Evolutionary conservation across 2,888 invertebrate genomes (phyloP).

Genomic region (Chrysomela aeneicollis): DNA sequence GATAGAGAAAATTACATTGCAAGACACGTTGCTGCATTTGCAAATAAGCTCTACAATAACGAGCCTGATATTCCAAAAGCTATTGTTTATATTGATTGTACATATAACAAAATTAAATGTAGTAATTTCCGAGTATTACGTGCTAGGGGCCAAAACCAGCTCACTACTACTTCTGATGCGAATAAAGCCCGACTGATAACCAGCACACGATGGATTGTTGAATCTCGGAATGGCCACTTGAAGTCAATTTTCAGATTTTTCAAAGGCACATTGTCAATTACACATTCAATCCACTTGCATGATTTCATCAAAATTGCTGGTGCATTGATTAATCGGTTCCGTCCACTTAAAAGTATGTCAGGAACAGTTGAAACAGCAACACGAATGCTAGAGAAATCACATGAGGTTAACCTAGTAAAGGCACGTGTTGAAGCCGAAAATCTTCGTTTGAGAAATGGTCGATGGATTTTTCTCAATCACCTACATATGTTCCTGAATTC

Average conservation of each 20-base stretch:
- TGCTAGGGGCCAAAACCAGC: slow-evolving; percentile 8
- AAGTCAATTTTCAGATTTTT: slow-evolving; percentile 5
- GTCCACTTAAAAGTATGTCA: slow-evolving; percentile 9
- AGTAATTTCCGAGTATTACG: slow-evolving; percentile 1
- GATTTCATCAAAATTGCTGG: slow-evolving; percentile 12
- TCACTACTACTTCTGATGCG: slow-evolving; percentile 15
- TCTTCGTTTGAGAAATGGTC: slow-evolving; percentile 8
- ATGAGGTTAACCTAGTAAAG: slow-evolving; percentile 9
- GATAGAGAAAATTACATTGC: background rate
- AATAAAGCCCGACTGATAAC: slow-evolving; percentile 9
- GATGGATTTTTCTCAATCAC: background rate
- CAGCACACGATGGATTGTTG: slow-evolving; percentile 6
- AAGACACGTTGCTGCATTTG: slow-evolving; percentile 11
- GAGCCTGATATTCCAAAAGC: background rate
- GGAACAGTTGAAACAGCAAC: slow-evolving; percentile 13
- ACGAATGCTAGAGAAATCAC: slow-evolving; percentile 7
- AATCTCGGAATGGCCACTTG: slow-evolving; percentile 3
- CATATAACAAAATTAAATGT: slow-evolving; percentile 12
- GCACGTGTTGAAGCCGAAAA: slow-evolving; percentile 12
- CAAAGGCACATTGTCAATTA: background rate
- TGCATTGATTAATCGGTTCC: slow-evolving; percentile 10
- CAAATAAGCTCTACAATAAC: slow-evolving; percentile 1
- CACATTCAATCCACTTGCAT: slow-evolving; percentile 4
- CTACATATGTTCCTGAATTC: background rate
- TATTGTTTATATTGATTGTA: slow-evolving; percentile 13